phyloP scores from a whole-genome alignment of 2,797 vertebrate species.

The Phalanger gymnotis region DNA sequence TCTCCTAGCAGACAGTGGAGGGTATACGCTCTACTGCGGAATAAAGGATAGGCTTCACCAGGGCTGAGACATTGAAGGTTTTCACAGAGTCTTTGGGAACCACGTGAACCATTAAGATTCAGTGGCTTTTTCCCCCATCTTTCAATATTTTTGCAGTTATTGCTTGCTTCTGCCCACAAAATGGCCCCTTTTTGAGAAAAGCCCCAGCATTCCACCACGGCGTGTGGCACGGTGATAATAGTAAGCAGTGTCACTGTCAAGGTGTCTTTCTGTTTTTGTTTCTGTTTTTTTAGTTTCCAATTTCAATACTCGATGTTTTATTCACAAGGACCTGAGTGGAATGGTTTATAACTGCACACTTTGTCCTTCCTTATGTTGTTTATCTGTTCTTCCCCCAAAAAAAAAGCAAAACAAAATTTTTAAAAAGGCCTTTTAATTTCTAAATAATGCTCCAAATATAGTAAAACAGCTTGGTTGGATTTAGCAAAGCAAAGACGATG shows the following conservation, averaged over 20 bases:
- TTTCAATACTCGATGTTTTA: constrained; percentile 56
- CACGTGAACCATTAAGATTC: constrained; percentile 68
- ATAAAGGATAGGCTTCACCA: constrained; percentile 57
- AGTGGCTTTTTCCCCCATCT: constrained; percentile 69
- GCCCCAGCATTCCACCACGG: constrained; percentile 35
- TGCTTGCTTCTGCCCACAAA: constrained; percentile 62
- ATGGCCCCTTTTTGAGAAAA: constrained; percentile 70
- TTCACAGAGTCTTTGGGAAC: constrained; percentile 54
- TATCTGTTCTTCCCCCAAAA: constrained; percentile 44
- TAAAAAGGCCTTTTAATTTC: not conserved
- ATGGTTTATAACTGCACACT: constrained; percentile 15
- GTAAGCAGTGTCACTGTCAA: constrained; percentile 35
- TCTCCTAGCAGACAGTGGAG: constrained; percentile 62
- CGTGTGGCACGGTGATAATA: constrained; percentile 39
- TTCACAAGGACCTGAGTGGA: constrained; percentile 25
- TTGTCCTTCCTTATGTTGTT: not conserved
- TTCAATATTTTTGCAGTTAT: constrained; percentile 68
- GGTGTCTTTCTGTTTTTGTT: not conserved
- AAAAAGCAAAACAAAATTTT: not conserved
- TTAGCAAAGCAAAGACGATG: not conserved
- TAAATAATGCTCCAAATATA: constrained; percentile 17
- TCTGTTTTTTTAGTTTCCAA: constrained; percentile 25
- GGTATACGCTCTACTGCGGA: constrained; percentile 13
- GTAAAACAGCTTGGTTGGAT: constrained; percentile 40
- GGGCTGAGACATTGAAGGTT: constrained; percentile 54